Conservation (phyloP, 2,888 invertebrate genomes). For the Resseliella maxima region DNA sequence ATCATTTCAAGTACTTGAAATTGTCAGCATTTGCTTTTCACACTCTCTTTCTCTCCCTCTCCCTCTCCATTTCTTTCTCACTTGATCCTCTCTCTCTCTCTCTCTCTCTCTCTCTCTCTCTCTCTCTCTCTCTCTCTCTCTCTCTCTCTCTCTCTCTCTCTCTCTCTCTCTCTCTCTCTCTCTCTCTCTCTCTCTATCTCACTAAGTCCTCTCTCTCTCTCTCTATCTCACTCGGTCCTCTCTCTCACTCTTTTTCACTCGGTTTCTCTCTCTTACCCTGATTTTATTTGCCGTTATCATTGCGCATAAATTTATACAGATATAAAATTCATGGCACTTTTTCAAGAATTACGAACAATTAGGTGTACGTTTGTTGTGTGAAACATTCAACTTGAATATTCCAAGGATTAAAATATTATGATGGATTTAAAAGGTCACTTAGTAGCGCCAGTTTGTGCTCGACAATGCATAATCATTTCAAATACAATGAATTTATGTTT, state of each 20-base stretch:
- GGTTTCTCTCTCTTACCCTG: too few species aligned
- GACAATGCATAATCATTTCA: background rate
- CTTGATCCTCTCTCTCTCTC: too few species aligned
- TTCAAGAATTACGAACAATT: constrained; percentile 21
- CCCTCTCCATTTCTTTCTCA: too few species aligned
- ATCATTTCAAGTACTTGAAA: background rate
- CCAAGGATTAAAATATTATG: constrained; percentile 5
- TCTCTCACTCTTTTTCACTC: background rate
- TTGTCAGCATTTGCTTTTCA: background rate
- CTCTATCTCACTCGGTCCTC: too few species aligned
- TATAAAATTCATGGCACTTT: background rate
- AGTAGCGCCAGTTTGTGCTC: background rate
- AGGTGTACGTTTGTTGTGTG: background rate
- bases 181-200: too few species aligned
- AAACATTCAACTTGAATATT: background rate
- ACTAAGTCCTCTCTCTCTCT: too few species aligned
- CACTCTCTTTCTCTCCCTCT: background rate
- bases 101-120: too few species aligned
- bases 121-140: too few species aligned
- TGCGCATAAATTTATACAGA: background rate
- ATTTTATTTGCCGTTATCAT: too few species aligned
- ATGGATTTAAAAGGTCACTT: background rate
- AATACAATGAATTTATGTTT: background rate
- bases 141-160: too few species aligned
- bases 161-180: too few species aligned